A percentile compares a stretch with the other conserved stretches of the same genome.
Conservation (phyloP, 2,888 invertebrate species). For the Andrena dorsata region DNA sequence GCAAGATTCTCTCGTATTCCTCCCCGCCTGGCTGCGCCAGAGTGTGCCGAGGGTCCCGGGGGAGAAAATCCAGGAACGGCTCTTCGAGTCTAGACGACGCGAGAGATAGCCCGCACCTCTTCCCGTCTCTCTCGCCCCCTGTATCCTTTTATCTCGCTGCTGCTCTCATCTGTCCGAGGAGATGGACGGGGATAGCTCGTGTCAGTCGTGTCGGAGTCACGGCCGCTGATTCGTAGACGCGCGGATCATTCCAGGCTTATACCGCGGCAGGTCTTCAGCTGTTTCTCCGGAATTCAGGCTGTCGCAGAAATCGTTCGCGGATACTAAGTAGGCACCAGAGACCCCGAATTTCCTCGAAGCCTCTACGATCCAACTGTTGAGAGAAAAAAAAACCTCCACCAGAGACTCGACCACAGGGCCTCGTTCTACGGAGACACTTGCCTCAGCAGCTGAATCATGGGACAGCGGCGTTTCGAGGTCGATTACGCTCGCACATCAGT, state of each 20-base stretch:
- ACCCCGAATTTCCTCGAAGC: too few species aligned
- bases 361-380: neutral
- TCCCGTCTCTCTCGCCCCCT: slow-evolving; percentile 24
- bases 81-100: slow-evolving; percentile 77
- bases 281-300: neutral
- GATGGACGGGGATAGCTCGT: slow-evolving; percentile 61
- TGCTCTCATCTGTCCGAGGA: slow-evolving; percentile 62
- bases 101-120: slow-evolving; percentile 64
- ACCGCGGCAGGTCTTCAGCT: neutral
- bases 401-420: neutral
- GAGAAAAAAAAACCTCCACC: neutral
- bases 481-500: slow-evolving; percentile 44
- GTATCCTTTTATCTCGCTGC: slow-evolving; percentile 55
- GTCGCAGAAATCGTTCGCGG: neutral
- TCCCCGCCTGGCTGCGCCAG: slow-evolving; percentile 50
- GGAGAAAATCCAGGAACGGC: slow-evolving; percentile 79
- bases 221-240: slow-evolving; percentile 25
- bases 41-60: slow-evolving; percentile 69
- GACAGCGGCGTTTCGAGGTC: slow-evolving; percentile 40
- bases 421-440: neutral
- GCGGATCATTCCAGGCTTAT: slow-evolving; percentile 16
- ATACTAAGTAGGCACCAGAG: neutral
- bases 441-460: neutral
- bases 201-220: slow-evolving; percentile 12
- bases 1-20: slow-evolving; percentile 59